Conservation (phyloP, 2,888 invertebrate genomes). For the Tuta absoluta region DNA sequence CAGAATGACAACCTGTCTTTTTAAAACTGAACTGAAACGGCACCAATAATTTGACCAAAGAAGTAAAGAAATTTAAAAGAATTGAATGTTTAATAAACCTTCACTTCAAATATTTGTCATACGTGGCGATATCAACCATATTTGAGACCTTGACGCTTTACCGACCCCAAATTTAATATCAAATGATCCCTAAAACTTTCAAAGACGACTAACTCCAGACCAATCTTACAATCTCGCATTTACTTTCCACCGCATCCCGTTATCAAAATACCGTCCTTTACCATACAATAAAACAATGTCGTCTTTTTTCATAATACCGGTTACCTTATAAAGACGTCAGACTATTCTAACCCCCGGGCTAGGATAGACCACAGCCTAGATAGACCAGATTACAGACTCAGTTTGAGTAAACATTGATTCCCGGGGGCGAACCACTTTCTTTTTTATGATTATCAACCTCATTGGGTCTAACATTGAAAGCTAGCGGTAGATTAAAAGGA, state of each 20-base stretch:
- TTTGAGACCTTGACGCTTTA: too few species aligned
- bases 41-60: too few species aligned
- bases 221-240: neutral
- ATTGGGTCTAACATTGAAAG: conserved; percentile 21
- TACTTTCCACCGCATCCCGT: conserved; percentile 6
- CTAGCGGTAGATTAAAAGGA: conserved; percentile 9
- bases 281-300: conserved; percentile 12
- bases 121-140: too few species aligned
- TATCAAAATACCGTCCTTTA: neutral
- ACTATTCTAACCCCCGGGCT: conserved; percentile 24
- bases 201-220: too few species aligned
- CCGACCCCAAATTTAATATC: too few species aligned
- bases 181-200: too few species aligned
- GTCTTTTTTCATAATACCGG: conserved; percentile 6
- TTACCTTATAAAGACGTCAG: conserved; percentile 31
- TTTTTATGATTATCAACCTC: conserved; percentile 26
- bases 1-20: too few species aligned
- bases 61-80: too few species aligned
- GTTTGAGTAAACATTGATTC: conserved; percentile 28
- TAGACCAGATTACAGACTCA: conserved; percentile 30
- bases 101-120: too few species aligned
- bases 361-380: conserved; percentile 30
- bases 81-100: too few species aligned
- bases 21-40: too few species aligned
- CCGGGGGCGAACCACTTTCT: conserved; percentile 26